Evolutionary conservation across 2,797 vertebrate species (phyloP), one percentile per base, ranked within the genome.

Genomic region (Lepus townsendii): DNA sequence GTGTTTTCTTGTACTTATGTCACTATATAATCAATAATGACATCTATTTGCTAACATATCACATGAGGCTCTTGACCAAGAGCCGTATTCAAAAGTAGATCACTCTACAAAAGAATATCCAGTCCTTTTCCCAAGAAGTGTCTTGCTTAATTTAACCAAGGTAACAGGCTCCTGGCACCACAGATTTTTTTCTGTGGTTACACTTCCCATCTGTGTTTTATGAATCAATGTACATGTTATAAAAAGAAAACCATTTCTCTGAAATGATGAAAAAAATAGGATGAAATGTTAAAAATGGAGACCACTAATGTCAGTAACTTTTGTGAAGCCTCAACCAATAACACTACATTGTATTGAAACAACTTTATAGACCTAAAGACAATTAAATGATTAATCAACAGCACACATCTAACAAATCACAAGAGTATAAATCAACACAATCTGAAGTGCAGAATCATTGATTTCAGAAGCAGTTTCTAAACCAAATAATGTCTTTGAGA

Each of bases 11-110:
- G 42, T n/a, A 35, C 85, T 84, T 88, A 87, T 86, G 24, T 27
- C 20, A 35, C 60, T 88, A 35, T 47, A 16, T 90, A 76, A 91
- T 47, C 75, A 9, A 66, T 54, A 88, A 83, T 88, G 65, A 54
- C 14, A 24, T 63, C 50, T 22, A 60, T n/a, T 65, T 95, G 60
- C 26, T 62, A 83, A 92, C 16, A 2, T 42, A 91, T n/a, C 13
- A 78, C 11, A 13, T 30, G 47, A 35, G 4, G 35, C 35, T 35
- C 35, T 35, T 76, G 22, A 13, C 24, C 94, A 68, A 89, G 35
- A 95, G 63, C 14, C 19, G 50, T 66, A 32, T 71, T 76, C 52
- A 89, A 87, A 83, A 72, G 42, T 19, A 90, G 71, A 27, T 60
- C 73, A 65, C 17, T 5, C 35, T 83, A 79, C 1, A 26, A 85